These are phyloP conservation scores for Acanthopagrus latus DNA, from an alignment of 2,797 vertebrate genomes.

Conservation along the genomic window DNA sequence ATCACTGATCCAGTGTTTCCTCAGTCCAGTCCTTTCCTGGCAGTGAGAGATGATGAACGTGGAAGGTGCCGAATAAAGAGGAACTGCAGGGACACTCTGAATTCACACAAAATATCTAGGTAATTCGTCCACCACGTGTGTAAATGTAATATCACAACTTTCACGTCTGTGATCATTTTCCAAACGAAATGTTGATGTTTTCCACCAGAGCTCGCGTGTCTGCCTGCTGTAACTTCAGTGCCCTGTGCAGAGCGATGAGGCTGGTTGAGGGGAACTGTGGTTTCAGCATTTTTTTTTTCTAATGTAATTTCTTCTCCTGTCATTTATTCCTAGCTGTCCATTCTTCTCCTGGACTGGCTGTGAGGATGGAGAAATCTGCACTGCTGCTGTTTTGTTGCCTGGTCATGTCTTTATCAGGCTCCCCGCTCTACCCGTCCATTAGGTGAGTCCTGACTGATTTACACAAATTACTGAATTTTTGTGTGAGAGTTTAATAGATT, in stretches of 20 bases:
- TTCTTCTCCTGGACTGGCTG: conserved; percentile 71
- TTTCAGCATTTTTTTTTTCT: conserved; percentile 69
- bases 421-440: conserved; percentile 86
- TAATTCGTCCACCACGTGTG: conserved; percentile 36
- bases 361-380: conserved; percentile 88
- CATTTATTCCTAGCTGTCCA: conserved; percentile 58
- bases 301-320: conserved; percentile 74
- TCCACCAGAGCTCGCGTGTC: conserved; percentile 3
- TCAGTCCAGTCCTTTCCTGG: conserved; percentile 39
- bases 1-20: conserved; percentile 38
- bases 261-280: conserved; percentile 59
- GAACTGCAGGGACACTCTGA: conserved; percentile 43
- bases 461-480: background rate
- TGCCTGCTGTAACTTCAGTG: conserved; percentile 49
- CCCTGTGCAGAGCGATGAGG: conserved; percentile 54
- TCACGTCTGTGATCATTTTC: background rate
- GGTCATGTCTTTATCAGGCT: conserved; percentile 84
- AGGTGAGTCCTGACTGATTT: conserved; percentile 84
- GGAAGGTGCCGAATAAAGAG: conserved; percentile 47
- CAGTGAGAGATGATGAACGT: conserved; percentile 60
- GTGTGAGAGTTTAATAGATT: background rate
- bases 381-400: conserved; percentile 90
- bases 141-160: background rate
- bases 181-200: conserved; percentile 2
- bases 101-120: conserved; percentile 41